Conservation (phyloP, 2,113 vertebrate species). For the Cebus imitator region DNA sequence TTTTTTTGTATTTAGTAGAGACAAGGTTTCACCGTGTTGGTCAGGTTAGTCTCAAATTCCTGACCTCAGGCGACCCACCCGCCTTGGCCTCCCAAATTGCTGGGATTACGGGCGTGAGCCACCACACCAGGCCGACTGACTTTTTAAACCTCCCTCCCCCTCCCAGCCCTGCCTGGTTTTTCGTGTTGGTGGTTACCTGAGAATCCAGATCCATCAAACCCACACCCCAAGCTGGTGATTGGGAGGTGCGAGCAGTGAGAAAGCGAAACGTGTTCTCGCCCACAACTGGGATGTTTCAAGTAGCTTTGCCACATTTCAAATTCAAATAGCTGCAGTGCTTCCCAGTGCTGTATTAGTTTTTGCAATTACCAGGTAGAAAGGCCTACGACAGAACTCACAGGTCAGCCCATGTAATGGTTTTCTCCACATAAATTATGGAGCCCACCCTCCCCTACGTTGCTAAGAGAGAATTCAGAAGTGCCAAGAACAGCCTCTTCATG, state of each 20-base stretch:
- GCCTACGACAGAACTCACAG: background rate
- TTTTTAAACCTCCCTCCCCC: background rate
- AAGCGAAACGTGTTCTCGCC: background rate
- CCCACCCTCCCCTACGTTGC: fast-evolving
- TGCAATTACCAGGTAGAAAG: background rate
- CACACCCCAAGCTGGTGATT: background rate
- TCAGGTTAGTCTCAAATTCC: too few relatives aligned
- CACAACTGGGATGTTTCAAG: background rate
- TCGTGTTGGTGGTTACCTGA: background rate
- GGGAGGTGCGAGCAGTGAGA: fast-evolving
- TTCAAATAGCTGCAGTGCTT: background rate
- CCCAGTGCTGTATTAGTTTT: background rate
- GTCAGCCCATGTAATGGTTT: background rate
- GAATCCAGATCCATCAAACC: background rate
- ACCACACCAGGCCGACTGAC: too few relatives aligned
- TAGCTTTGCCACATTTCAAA: conserved; percentile 20
- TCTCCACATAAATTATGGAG: conserved; percentile 31
- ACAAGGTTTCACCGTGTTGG: too few relatives aligned
- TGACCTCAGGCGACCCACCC: too few relatives aligned
- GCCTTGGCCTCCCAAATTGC: too few relatives aligned
- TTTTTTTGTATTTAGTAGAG: too few relatives aligned
- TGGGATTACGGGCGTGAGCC: too few relatives aligned
- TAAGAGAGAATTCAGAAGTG: background rate
- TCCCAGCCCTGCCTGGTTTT: background rate
- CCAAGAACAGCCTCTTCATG: background rate